A percentile compares a stretch with the other conserved stretches of the same genome.
phyloP scores from a whole-genome alignment of 2,113 vertebrate genomes.

The Nymphicus hollandicus region DNA sequence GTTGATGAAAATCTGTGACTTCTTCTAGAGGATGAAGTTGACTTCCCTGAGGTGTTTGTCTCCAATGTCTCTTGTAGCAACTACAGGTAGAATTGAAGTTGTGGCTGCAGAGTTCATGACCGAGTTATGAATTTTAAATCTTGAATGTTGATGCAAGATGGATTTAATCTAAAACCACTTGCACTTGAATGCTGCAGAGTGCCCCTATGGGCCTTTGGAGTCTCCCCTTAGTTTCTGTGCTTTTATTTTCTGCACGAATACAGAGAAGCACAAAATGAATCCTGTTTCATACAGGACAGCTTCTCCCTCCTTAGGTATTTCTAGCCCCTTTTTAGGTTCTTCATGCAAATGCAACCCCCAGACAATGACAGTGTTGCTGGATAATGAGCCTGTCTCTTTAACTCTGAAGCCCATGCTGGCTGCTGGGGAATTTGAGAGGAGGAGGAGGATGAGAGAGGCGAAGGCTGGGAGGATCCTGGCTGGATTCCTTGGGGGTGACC shows the following conservation, averaged over 20 bases:
- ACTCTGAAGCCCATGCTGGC: not conserved
- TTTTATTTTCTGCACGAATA: not conserved
- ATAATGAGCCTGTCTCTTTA: not conserved
- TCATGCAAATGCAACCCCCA: not conserved
- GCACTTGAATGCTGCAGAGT: not conserved
- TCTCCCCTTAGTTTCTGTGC: not conserved
- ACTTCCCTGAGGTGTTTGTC: not conserved
- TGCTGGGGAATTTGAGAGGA: not conserved
- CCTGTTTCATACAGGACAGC: not conserved
- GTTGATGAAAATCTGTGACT: not conserved
- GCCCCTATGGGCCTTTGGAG: not conserved
- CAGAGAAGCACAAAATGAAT: not conserved
- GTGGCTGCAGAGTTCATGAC: not conserved
- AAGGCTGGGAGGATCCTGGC: constrained; percentile 29
- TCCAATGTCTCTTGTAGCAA: fast-evolving
- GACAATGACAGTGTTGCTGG: fast-evolving
- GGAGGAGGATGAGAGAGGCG: not conserved
- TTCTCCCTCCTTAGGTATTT: not conserved
- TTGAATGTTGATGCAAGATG: not conserved
- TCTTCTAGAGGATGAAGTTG: not conserved
- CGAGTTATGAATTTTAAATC: not conserved
- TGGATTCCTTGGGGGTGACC: constrained; percentile 56
- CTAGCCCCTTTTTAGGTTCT: not conserved
- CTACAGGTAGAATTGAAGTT: not conserved
- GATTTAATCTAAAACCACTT: not conserved